phyloP scores from a whole-genome alignment of 2,797 vertebrate genomes.

The Poecilia picta region DNA sequence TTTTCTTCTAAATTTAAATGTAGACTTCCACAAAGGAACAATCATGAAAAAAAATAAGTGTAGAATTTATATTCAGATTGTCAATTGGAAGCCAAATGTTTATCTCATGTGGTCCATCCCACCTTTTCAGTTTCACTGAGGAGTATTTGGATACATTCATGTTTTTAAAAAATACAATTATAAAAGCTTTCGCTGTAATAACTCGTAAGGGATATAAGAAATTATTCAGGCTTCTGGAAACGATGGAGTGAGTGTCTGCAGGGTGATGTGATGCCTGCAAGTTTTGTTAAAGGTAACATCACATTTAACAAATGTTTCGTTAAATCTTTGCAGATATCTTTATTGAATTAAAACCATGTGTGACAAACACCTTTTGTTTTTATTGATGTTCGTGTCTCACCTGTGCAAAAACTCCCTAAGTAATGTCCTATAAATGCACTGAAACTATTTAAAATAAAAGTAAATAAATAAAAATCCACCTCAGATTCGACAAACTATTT shows the following conservation, averaged over 20 bases:
- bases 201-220: not conserved
- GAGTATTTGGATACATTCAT: not conserved
- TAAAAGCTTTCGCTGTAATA: not conserved
- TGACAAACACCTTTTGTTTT: too few relatives aligned
- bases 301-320: not conserved
- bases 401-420: not conserved
- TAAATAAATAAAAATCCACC: constrained; percentile 42
- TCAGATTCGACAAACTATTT: constrained; percentile 85
- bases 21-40: not conserved
- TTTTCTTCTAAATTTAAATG: not conserved
- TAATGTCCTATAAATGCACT: not conserved
- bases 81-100: not conserved
- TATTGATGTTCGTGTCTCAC: not conserved
- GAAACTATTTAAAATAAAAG: constrained; percentile 13
- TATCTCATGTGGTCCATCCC: not conserved
- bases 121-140: not conserved
- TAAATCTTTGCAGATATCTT: not conserved
- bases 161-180: not conserved
- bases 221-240: not conserved
- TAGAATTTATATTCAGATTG: not conserved
- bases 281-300: not conserved
- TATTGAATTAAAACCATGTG: not conserved
- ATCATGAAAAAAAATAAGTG: not conserved
- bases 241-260: not conserved
- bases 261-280: not conserved